Evolutionary conservation across 2,888 invertebrate species (phyloP), one percentile per base, ranked within the genome.

Genomic region (Pachymerium ferrugineum): DNA sequence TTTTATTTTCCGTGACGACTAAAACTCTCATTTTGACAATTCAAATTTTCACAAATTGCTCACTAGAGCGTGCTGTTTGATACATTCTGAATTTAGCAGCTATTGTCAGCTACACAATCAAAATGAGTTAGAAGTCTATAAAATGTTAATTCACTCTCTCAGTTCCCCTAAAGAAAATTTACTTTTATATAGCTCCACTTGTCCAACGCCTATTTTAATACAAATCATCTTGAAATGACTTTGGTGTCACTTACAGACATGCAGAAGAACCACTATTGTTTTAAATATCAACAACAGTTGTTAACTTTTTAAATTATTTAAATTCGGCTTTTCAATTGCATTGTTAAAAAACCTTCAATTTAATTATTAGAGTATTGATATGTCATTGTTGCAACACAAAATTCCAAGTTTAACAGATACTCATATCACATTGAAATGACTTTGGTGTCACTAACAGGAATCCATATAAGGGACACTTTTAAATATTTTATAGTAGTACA

Each of bases 61-160:
- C 16, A 31, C 8, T 10, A 19, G 38, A 3, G 71, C 35, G 29
- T 70, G 62, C 25, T 10, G 28, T n/a, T 25, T 28, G 8, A n/a
- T n/a, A 62, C 62, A 8, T 62, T 38, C 35, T 10, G 25, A 6
- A 14, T 38, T 38, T 38, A 16, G 35, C 10, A 35, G 16, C 71
- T 38, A 71, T 71, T 71, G 71, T 71, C 71, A 38, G 28, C n/a
- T 10, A 1, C 35, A 71, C 35, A 71, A 71, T 71, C 71, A n/a
- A 71, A 71, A 33, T 38, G 38, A 71, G 22, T 71, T 71, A 71
- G 33, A 38, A 71, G 16, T 71, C 38, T 38, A 71, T 71, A 71
- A 71, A 71, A 71, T 71, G 71, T 38, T 71, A 71, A 71, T 71
- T 71, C 38, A 28, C 38, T 71, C 35, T 38, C 28, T 28, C 12